Evolutionary conservation across 2,113 vertebrate species (phyloP).

Genomic region (Erpornis zantholeuca): DNA sequence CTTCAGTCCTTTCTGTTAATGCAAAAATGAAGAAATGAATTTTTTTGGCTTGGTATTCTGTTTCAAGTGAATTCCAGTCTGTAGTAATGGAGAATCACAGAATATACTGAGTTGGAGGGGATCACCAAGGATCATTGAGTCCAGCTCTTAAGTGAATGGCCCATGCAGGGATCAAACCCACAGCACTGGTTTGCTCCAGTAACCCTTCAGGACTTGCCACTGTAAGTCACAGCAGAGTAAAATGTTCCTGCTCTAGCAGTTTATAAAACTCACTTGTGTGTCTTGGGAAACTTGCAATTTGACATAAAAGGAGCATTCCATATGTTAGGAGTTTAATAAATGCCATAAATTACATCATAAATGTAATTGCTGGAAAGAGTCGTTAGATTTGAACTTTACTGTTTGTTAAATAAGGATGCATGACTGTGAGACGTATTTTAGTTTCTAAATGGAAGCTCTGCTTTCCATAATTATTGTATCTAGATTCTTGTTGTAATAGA

Average conservation of each 20-base stretch:
- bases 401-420: neutral
- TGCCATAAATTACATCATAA: conserved; percentile 5
- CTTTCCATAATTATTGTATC: neutral
- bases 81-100: neutral
- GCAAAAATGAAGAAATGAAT: neutral
- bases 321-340: conserved; percentile 40
- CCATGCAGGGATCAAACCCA: neutral
- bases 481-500: neutral
- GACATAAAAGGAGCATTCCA: conserved; percentile 52
- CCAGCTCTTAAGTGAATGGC: neutral
- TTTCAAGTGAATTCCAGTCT: neutral
- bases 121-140: neutral
- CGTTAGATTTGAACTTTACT: conserved; percentile 25
- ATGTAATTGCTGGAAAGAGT: conserved; percentile 17
- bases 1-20: neutral
- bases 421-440: neutral
- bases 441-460: neutral
- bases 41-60: neutral
- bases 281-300: conserved; percentile 45
- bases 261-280: neutral
- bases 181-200: neutral
- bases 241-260: conserved; percentile 12
- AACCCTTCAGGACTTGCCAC: conserved; percentile 13
- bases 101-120: neutral
- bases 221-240: conserved; percentile 39